Percentiles rank a stretch among this genome's conserved stretches.
Evolutionary conservation across 2,113 vertebrate species (phyloP).

Genomic region (Mormoops blainvillei): DNA sequence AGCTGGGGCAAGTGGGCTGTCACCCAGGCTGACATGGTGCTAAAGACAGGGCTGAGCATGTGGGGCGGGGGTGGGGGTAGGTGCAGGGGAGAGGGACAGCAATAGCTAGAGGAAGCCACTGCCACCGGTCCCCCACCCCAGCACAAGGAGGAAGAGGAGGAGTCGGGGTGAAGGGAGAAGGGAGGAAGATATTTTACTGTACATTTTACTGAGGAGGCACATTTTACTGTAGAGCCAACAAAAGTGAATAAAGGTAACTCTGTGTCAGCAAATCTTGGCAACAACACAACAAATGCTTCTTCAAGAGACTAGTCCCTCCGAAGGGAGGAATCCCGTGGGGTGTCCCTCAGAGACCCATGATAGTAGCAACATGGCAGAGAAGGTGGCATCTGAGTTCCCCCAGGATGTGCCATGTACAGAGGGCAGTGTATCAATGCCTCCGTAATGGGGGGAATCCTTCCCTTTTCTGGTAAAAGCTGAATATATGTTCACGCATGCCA

Average conservation of each 20-base stretch:
- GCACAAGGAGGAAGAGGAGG: neutral
- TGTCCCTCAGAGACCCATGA: slow-evolving; percentile 79
- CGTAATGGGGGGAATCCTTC: slow-evolving; percentile 79
- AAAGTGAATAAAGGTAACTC: slow-evolving; percentile 82
- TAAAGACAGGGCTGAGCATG: neutral
- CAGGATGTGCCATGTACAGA: slow-evolving; percentile 89
- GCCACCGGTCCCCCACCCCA: neutral
- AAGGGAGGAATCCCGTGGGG: slow-evolving; percentile 84
- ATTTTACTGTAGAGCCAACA: slow-evolving; percentile 85
- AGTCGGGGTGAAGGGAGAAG: neutral
- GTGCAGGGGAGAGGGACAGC: too few relatives aligned
- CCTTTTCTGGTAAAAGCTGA: slow-evolving; percentile 66
- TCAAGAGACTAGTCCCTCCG: slow-evolving; percentile 82
- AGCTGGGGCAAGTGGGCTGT: neutral
- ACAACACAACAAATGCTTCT: slow-evolving; percentile 82
- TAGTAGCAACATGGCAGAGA: slow-evolving; percentile 82
- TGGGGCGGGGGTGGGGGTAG: neutral
- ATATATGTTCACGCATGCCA: slow-evolving; percentile 71
- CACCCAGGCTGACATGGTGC: neutral
- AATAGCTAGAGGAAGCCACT: neutral
- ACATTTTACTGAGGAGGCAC: slow-evolving; percentile 46
- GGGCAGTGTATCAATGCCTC: slow-evolving; percentile 78
- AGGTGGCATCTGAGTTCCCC: slow-evolving; percentile 80
- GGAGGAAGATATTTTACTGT: neutral
- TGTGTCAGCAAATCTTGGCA: slow-evolving; percentile 79